A percentile compares a stretch with the other conserved stretches of the same genome.
Conservation (phyloP, 2,113 vertebrate genomes). For the Peromyscus maniculatus region DNA sequence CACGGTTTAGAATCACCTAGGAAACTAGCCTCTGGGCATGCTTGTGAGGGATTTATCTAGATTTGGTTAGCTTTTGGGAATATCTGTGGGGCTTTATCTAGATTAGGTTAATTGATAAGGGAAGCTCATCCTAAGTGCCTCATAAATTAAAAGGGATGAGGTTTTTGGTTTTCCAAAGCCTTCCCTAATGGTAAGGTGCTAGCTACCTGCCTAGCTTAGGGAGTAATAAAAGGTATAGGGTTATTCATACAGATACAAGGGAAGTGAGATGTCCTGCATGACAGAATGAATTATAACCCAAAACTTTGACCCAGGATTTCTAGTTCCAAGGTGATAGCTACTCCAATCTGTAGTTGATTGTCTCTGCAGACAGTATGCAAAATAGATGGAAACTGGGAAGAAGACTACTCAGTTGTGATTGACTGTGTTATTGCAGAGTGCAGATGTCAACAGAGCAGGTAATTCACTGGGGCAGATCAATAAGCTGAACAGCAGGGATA, state of each 20-base stretch:
- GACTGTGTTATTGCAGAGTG: neutral
- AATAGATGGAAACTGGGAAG: conserved; percentile 26
- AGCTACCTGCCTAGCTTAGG: neutral
- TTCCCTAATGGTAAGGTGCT: neutral
- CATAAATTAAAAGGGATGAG: neutral
- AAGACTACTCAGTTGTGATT: neutral
- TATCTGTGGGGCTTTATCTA: neutral
- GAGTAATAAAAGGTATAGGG: neutral
- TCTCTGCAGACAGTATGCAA: conserved; percentile 4
- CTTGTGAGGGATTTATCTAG: neutral
- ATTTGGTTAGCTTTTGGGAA: neutral
- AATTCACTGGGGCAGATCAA: conserved; percentile 40
- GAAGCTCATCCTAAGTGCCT: neutral
- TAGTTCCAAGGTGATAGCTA: neutral
- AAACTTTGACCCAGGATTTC: neutral
- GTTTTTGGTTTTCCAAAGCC: neutral
- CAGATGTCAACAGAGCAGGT: conserved; percentile 48
- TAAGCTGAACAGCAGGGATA: conserved; percentile 17
- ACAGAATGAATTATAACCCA: conserved; percentile 9
- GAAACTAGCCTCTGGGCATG: neutral
- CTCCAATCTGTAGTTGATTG: neutral
- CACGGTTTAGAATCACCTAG: neutral
- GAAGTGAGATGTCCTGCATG: neutral
- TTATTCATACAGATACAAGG: neutral
- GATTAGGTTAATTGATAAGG: neutral